Conservation (phyloP, 2,797 vertebrate species). For the Hyperoplus lanceolatus region DNA sequence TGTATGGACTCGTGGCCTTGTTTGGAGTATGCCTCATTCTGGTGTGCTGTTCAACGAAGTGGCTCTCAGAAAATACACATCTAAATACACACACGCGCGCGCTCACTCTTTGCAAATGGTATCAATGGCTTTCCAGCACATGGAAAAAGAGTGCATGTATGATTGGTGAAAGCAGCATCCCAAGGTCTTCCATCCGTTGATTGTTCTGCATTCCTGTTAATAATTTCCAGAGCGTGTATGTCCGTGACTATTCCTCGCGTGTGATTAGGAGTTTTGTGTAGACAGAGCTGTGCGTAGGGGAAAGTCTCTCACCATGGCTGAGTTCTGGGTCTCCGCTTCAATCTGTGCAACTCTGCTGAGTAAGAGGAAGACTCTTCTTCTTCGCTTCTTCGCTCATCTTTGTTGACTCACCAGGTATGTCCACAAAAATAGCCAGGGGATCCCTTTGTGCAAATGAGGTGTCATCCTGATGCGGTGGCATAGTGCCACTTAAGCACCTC, state of each 20-base stretch:
- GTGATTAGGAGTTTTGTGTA: slow-evolving; percentile 59
- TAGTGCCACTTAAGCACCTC: slow-evolving; percentile 74
- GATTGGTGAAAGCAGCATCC: slow-evolving; percentile 55
- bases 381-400: slow-evolving; percentile 63
- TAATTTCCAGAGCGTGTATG: slow-evolving; percentile 60
- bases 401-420: slow-evolving; percentile 71
- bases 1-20: slow-evolving; percentile 78
- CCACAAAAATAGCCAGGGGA: slow-evolving; percentile 75
- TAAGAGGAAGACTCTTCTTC: slow-evolving; percentile 65
- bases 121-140: slow-evolving; percentile 66
- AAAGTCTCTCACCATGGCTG: slow-evolving; percentile 65
- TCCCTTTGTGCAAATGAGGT: slow-evolving; percentile 78
- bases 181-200: slow-evolving; percentile 66
- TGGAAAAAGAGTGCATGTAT: slow-evolving; percentile 61
- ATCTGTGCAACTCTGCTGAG: slow-evolving; percentile 65
- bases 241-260: slow-evolving; percentile 63
- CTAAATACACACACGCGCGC: slow-evolving; percentile 25
- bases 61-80: slow-evolving; percentile 67
- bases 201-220: slow-evolving; percentile 62
- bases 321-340: slow-evolving; percentile 62
- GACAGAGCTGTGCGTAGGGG: slow-evolving; percentile 55
- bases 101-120: slow-evolving; percentile 49
- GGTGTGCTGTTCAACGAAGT: slow-evolving; percentile 73
- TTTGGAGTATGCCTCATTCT: slow-evolving; percentile 75
- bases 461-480: slow-evolving; percentile 67